A percentile compares a stretch with the other conserved stretches of the same genome.
Evolutionary conservation across 2,113 vertebrate genomes (phyloP).

Genomic region (Speoplatyrhinus poulsoni): DNA sequence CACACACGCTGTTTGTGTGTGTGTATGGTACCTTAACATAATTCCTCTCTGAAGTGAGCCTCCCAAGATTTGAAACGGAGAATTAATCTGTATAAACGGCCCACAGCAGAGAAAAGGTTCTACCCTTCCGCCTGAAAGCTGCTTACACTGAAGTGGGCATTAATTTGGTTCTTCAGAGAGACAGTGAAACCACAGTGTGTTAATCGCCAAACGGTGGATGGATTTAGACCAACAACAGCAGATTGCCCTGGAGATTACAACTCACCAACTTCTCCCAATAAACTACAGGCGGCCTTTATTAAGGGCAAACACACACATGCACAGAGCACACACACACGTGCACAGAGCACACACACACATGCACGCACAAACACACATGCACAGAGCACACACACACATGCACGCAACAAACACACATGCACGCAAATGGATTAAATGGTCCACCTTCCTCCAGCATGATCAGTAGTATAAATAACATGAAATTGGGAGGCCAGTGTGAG

Average conservation of each 20-base stretch:
- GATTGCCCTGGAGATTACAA: constrained; percentile 87
- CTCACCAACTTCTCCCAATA: constrained; percentile 80
- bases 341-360: no score
- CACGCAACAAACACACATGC: no score
- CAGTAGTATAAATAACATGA: not conserved
- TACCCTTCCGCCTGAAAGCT: constrained; percentile 79
- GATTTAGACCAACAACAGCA: constrained; percentile 83
- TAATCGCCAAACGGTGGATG: constrained; percentile 83
- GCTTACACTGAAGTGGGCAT: constrained; percentile 85
- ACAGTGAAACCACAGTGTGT: constrained; percentile 75
- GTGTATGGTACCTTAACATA: not conserved
- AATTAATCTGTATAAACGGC: constrained; percentile 39
- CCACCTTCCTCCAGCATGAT: constrained; percentile 9
- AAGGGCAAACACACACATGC: constrained; percentile 60
- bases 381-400: no score
- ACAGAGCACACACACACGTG: no score
- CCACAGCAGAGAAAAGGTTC: constrained; percentile 58
- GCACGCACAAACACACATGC: no score
- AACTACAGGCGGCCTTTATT: constrained; percentile 80
- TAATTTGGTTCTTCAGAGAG: constrained; percentile 85
- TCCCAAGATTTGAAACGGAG: constrained; percentile 17
- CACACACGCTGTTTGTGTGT: not conserved
- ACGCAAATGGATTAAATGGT: constrained; percentile 2
- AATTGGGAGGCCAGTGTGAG: not conserved
- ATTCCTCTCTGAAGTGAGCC: constrained; percentile 1